phyloP scores from a whole-genome alignment of 2,888 invertebrate species.

The Resseliella maxima region DNA sequence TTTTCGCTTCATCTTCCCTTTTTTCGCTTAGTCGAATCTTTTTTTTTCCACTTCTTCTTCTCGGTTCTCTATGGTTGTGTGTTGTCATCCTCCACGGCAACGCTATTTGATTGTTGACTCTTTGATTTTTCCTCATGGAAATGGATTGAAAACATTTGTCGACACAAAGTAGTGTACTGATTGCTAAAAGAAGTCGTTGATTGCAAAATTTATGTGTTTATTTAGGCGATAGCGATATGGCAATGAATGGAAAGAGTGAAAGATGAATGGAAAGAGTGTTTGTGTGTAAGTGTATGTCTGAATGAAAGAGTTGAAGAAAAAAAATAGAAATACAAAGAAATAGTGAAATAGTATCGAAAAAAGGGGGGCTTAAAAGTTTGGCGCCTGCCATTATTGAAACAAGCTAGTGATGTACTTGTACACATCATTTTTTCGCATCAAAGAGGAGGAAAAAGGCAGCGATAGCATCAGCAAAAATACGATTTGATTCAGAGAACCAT shows the following conservation, averaged over 20 bases:
- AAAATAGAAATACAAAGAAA: background rate
- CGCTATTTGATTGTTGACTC: conserved; percentile 17
- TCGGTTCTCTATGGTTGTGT: background rate
- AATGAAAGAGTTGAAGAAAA: too few relatives aligned
- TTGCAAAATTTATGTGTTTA: conserved; percentile 22
- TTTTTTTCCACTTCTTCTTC: background rate
- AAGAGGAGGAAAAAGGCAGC: background rate
- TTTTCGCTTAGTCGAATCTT: background rate
- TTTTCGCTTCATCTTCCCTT: background rate
- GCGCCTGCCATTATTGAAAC: too few relatives aligned
- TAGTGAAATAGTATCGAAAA: background rate
- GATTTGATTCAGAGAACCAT: background rate
- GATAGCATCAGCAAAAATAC: background rate
- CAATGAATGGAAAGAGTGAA: background rate
- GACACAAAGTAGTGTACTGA: conserved; percentile 44
- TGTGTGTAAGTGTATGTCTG: too few relatives aligned
- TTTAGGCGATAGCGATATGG: conserved; percentile 10
- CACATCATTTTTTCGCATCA: background rate
- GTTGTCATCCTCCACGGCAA: background rate
- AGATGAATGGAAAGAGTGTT: too few relatives aligned
- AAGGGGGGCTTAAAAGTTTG: background rate
- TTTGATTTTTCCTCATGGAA: conserved; percentile 18
- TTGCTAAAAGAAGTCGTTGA: conserved; percentile 29
- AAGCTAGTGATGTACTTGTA: background rate
- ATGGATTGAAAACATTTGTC: conserved; percentile 23